These are phyloP conservation scores for Actenoides lindsayi DNA, from an alignment of 2,113 vertebrate genomes.

Conservation along the genomic window DNA sequence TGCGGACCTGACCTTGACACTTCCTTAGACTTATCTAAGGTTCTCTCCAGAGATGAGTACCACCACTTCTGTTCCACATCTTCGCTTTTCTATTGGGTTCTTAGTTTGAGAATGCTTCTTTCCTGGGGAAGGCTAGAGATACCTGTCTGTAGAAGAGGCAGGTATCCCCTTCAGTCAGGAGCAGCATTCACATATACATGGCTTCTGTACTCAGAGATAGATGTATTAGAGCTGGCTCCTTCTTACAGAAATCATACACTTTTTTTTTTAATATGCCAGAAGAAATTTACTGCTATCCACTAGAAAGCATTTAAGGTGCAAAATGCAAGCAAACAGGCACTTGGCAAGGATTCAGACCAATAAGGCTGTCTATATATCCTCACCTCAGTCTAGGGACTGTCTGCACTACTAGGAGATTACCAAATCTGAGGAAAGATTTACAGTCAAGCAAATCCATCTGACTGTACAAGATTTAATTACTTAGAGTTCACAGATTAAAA, in stretches of 20 bases:
- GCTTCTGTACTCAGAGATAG: not conserved
- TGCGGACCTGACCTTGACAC: not conserved
- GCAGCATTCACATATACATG: not conserved
- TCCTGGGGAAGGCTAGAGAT: not conserved
- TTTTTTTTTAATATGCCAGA: not conserved
- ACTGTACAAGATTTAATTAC: not conserved
- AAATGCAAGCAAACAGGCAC: not conserved
- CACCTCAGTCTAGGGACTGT: not conserved
- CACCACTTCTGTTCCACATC: not conserved
- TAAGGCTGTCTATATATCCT: not conserved
- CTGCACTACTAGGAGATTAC: not conserved
- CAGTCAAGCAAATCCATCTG: not conserved
- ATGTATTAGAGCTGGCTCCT: not conserved
- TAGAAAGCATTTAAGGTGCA: not conserved
- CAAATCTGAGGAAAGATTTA: not conserved
- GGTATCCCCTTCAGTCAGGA: not conserved
- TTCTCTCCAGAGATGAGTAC: not conserved
- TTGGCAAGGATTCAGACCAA: not conserved
- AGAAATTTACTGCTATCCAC: not conserved
- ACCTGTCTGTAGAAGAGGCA: not conserved
- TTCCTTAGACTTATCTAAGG: not conserved
- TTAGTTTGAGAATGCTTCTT: not conserved
- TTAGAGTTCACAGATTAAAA: not conserved
- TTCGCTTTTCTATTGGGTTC: not conserved
- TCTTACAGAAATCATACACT: not conserved